Evolutionary conservation across 2,113 vertebrate species (phyloP), one percentile per base, ranked within the genome.

Genomic region (Calidris pygmaea): DNA sequence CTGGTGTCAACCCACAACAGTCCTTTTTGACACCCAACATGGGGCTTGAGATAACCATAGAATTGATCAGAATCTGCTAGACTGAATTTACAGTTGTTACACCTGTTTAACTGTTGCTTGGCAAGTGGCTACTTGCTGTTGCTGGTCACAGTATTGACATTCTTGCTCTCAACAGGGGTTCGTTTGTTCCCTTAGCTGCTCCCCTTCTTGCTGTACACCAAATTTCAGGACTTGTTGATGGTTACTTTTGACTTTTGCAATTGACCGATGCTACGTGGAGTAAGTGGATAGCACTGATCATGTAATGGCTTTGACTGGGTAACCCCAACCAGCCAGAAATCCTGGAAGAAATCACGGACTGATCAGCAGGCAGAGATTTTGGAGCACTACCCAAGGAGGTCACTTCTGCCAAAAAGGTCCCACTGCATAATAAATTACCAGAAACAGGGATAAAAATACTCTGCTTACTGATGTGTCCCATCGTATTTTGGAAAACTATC

Each of bases 321-420:
- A 89, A 70, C 34, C 3, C 4, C 16, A 85, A 21, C 3, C 21
- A 52, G 19, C 1, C 17, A 58, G 11, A 66, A 72, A n/a, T 90
- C 11, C 43, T 14, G 6, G 14, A 77, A 73, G 12, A 48, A 16
- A 7, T 50, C 32, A 43, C 3, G 4, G 23, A 43, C 45, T 34
- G 58, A 86, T 32, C 17, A 90, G 60, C 74, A 78, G 22, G 48
- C 8, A 67, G 20, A 26, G 5, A 41, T 85, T 87, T 81, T 13
- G 1, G 21, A 78, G 14, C 6, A 43, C 8, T 1, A 2, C 8
- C 14, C 0, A 0, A 65, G 24, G 43, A 91, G 32, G 8, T 60
- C 9, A 55, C 26, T 55, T 19, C 15, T 21, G 37, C 4, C 10
- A 32, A 70, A 75, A 82, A 73, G 10, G 34, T 7, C 9, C 11